These are phyloP conservation scores for Zaprionus vittiger DNA, from an alignment of 1,140 invertebrate genomes.

Conservation along the genomic window DNA sequence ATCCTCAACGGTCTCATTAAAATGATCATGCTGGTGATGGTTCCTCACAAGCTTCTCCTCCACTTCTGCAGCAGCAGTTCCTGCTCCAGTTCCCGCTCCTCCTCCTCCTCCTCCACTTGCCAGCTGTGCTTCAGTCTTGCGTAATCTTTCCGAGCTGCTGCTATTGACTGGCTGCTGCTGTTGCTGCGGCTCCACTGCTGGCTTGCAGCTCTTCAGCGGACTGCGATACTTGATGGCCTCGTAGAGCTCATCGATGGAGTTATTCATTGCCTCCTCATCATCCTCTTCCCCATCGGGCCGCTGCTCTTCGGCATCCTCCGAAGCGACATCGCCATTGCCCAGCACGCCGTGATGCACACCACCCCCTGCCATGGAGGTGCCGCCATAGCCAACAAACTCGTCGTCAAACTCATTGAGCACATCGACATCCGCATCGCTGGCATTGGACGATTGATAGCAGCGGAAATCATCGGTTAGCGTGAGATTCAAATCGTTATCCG, in stretches of 20 bases:
- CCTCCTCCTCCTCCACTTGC: background rate
- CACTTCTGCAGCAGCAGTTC: background rate
- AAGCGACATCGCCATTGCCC: constrained; percentile 12
- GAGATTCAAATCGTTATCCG: constrained; percentile 82
- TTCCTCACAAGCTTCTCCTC: constrained; percentile 7
- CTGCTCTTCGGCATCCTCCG: background rate
- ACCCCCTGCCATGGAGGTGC: constrained; percentile 2
- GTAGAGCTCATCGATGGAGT: constrained; percentile 81
- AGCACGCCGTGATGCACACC: constrained; percentile 13
- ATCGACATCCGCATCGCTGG: constrained; percentile 78
- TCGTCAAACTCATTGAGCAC: constrained; percentile 78
- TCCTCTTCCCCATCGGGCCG: constrained; percentile 18
- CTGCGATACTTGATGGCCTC: constrained; percentile 80
- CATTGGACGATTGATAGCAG: constrained; percentile 82
- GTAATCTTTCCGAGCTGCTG: constrained; percentile 33
- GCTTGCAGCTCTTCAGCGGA: constrained; percentile 54
- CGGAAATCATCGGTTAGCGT: constrained; percentile 81
- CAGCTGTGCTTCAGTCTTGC: constrained; percentile 29
- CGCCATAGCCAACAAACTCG: constrained; percentile 57
- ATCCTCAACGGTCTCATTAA: constrained; percentile 79
- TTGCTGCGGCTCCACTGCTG: constrained; percentile 22
- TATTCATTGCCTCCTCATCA: constrained; percentile 62
- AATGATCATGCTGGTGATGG: constrained; percentile 52
- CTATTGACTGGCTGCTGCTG: background rate
- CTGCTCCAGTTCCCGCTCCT: background rate